phyloP scores from a whole-genome alignment of 1,140 invertebrate genomes.

The Coelopa frigida region DNA sequence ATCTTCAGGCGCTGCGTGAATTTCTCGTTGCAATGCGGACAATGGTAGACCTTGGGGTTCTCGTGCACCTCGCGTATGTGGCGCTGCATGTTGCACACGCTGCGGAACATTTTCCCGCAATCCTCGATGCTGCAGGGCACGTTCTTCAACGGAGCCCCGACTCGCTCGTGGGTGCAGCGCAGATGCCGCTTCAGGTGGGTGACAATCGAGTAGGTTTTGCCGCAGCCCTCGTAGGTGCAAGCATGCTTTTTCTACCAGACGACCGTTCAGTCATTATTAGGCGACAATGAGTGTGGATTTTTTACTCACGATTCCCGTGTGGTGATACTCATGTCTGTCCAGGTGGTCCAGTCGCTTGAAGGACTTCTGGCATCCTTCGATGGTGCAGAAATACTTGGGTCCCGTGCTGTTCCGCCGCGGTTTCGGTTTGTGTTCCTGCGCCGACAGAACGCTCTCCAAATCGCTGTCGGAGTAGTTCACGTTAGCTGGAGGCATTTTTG shows the following conservation, averaged over 20 bases:
- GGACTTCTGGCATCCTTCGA: slow-evolving; percentile 20
- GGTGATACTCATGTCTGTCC: slow-evolving; percentile 40
- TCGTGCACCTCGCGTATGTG: slow-evolving; percentile 36
- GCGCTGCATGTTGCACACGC: slow-evolving; percentile 28
- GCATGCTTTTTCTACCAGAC: slow-evolving; percentile 33
- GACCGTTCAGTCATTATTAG: not conserved
- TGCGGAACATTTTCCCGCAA: slow-evolving; percentile 33
- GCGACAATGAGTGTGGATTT: not conserved
- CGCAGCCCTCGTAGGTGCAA: slow-evolving; percentile 32
- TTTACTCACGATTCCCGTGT: slow-evolving; percentile 33
- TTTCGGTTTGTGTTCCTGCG: slow-evolving; percentile 16
- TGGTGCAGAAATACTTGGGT: slow-evolving; percentile 30
- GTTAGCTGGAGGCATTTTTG: slow-evolving; percentile 24
- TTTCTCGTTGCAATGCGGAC: slow-evolving; percentile 25
- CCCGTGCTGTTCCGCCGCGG: slow-evolving; percentile 23
- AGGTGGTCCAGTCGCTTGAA: slow-evolving; percentile 36
- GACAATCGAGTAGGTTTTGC: slow-evolving; percentile 33
- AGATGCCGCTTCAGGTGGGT: slow-evolving; percentile 36
- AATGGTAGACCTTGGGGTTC: slow-evolving; percentile 27
- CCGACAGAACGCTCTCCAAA: slow-evolving; percentile 24
- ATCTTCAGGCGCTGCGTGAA: slow-evolving; percentile 39
- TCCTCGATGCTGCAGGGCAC: slow-evolving; percentile 24
- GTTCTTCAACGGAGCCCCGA: slow-evolving; percentile 17
- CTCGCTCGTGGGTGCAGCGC: slow-evolving; percentile 31
- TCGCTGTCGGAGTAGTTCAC: slow-evolving; percentile 35